phyloP scores from a whole-genome alignment of 2,113 vertebrate genomes.

The Barnardius zonarius region DNA sequence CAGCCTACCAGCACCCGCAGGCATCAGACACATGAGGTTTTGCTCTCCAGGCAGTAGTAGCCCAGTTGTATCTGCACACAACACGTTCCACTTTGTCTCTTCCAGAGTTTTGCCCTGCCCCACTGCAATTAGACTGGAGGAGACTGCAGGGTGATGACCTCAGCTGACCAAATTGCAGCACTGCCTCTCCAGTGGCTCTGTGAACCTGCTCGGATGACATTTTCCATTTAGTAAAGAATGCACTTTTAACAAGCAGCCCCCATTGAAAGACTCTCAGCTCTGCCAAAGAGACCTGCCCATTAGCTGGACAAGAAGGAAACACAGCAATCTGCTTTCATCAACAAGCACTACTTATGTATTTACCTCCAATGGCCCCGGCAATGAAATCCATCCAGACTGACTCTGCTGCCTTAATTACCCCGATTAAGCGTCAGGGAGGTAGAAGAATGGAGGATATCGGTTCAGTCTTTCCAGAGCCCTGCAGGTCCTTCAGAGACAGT shows the following conservation, averaged over 20 bases:
- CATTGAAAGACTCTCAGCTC: not conserved
- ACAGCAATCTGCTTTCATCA: not conserved
- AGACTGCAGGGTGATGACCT: not conserved
- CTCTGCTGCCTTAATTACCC: not conserved
- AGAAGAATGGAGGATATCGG: not conserved
- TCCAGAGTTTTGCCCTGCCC: not conserved
- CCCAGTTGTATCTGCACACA: not conserved
- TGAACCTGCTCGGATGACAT: not conserved
- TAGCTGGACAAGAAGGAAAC: not conserved
- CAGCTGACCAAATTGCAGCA: not conserved
- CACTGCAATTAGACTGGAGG: not conserved
- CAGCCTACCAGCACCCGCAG: not conserved
- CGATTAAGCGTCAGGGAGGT: not conserved
- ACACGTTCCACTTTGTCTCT: not conserved
- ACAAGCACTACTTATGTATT: not conserved
- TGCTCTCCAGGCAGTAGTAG: accelerated
- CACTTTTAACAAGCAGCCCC: not conserved
- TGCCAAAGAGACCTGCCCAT: not conserved
- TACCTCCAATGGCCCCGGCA: slow-evolving; percentile 95
- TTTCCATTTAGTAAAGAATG: not conserved
- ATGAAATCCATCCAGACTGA: slow-evolving; percentile 83
- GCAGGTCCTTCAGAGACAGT: not conserved
- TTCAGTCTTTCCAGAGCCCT: not conserved
- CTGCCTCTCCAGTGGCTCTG: not conserved
- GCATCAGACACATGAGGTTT: not conserved